A percentile compares a stretch with the other conserved stretches of the same genome.
These are phyloP conservation scores for Drosophila stalkeri DNA, from an alignment of 2,888 invertebrate species.

Conservation along the genomic window DNA sequence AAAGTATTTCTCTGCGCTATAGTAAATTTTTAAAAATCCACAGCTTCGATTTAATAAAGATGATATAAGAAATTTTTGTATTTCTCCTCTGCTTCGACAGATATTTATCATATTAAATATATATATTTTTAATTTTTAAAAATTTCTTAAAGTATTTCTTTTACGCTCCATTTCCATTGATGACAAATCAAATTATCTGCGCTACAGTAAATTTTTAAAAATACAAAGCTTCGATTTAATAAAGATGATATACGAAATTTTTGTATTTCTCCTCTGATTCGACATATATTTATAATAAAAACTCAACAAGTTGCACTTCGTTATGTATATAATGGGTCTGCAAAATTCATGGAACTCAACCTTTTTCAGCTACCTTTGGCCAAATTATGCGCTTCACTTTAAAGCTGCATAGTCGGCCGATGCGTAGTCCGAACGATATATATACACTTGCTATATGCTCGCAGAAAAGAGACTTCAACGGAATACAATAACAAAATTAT, in stretches of 20 bases:
- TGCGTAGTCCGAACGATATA: constrained; percentile 27
- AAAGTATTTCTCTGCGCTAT: constrained; percentile 16
- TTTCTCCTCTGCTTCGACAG: neutral
- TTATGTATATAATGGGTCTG: constrained; percentile 26
- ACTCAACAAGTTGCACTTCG: constrained; percentile 42
- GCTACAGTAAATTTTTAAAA: constrained; percentile 30
- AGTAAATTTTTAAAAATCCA: constrained; percentile 35
- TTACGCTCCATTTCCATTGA: constrained; percentile 24
- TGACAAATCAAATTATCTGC: constrained; percentile 64
- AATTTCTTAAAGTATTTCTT: neutral
- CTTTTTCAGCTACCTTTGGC: constrained; percentile 35
- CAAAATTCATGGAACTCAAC: constrained; percentile 62
- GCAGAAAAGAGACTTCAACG: constrained; percentile 32
- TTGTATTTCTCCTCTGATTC: neutral
- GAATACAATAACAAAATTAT: constrained; percentile 80
- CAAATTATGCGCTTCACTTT: constrained; percentile 72
- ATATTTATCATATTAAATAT: constrained; percentile 16
- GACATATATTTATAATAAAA: constrained; percentile 34
- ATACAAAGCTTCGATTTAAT: constrained; percentile 53
- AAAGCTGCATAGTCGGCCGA: constrained; percentile 37
- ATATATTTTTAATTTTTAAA: neutral
- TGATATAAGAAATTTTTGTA: constrained; percentile 27
- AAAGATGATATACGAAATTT: constrained; percentile 41
- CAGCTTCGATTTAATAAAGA: constrained; percentile 54
- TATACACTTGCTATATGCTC: constrained; percentile 47